Evolutionary conservation across 2,888 invertebrate genomes (phyloP).

Genomic region (Axea sp.): DNA sequence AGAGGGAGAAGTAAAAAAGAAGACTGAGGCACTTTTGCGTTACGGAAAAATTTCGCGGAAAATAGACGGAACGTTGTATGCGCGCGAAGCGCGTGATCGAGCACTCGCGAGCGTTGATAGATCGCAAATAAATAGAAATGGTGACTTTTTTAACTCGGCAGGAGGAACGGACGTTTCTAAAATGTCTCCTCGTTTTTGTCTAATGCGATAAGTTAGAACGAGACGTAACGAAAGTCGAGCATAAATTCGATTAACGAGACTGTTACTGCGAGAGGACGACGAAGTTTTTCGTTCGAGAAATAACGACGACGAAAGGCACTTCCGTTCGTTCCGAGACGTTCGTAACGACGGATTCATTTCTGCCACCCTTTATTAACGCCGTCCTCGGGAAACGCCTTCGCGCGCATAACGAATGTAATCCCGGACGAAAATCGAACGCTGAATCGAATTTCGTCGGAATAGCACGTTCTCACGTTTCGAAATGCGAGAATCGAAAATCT

Average conservation of each 20-base stretch:
- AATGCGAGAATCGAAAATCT: constrained; percentile 66
- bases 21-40: too few species aligned
- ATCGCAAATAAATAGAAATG: too few species aligned
- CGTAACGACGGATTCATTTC: constrained; percentile 53
- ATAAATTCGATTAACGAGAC: constrained; percentile 38
- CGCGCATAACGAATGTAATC: constrained; percentile 63
- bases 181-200: not conserved
- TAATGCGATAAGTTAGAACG: constrained; percentile 1
- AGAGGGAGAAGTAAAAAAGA: too few species aligned
- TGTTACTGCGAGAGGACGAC: constrained; percentile 28
- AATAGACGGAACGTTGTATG: too few species aligned
- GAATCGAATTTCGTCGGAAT: constrained; percentile 67
- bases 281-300: constrained; percentile 38
- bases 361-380: constrained; percentile 60
- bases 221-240: constrained; percentile 5
- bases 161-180: too few species aligned
- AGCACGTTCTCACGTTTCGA: constrained; percentile 67
- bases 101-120: too few species aligned
- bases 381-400: constrained; percentile 58
- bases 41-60: too few species aligned
- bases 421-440: constrained; percentile 65
- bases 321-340: constrained; percentile 44
- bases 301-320: constrained; percentile 53
- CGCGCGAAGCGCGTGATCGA: too few species aligned
- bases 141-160: too few species aligned